Conservation (phyloP, 2,113 vertebrate species). For the Nansenia antarctica region DNA sequence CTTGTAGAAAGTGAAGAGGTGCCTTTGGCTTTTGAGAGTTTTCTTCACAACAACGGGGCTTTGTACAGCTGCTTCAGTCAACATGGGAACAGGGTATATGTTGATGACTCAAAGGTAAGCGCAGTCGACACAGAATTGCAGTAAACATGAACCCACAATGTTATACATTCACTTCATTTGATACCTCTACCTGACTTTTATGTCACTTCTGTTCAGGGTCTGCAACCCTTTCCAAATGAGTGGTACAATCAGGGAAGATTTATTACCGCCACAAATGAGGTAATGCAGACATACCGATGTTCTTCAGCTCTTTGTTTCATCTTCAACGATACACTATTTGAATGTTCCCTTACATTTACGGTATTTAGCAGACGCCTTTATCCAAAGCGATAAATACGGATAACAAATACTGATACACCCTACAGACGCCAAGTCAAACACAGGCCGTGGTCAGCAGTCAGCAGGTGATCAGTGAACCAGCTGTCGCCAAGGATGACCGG, state of each 20-base stretch:
- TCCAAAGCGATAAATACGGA: too few relatives aligned
- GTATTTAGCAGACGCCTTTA: too few relatives aligned
- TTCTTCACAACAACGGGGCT: constrained; percentile 60
- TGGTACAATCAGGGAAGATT: constrained; percentile 62
- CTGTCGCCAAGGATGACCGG: constrained; percentile 55
- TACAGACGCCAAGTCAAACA: too few relatives aligned
- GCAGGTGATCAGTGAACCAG: neutral
- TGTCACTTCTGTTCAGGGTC: constrained; percentile 39
- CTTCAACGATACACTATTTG: neutral
- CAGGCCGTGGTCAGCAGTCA: constrained; percentile 20
- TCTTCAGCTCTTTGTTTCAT: too few relatives aligned
- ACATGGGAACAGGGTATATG: constrained; percentile 60
- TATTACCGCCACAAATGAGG: constrained; percentile 39
- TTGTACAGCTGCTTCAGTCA: constrained; percentile 69
- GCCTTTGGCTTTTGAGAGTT: constrained; percentile 67
- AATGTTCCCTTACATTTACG: neutral
- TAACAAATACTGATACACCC: too few relatives aligned
- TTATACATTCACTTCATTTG: neutral
- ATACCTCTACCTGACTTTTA: neutral
- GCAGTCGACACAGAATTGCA: neutral
- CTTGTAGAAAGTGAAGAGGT: constrained; percentile 48
- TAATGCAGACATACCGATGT: neutral
- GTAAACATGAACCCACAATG: too few relatives aligned
- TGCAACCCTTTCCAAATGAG: constrained; percentile 61
- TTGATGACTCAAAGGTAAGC: constrained; percentile 62